Conservation (phyloP, 1,140 invertebrate genomes). For the Andrena cerasifolii region DNA sequence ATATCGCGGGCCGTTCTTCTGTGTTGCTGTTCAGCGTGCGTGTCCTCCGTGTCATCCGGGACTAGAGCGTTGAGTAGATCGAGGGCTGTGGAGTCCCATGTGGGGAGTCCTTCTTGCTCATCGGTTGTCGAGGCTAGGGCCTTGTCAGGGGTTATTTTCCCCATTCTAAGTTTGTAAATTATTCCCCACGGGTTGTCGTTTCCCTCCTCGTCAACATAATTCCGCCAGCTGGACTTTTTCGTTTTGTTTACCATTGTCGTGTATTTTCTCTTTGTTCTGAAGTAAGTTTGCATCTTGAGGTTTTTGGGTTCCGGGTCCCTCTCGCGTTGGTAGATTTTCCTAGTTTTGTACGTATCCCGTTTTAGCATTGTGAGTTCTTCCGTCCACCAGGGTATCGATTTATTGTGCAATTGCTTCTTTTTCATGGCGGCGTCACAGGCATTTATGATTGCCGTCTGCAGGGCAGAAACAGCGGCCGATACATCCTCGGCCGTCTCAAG, state of each 20-base stretch:
- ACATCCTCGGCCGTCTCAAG: too few relatives aligned
- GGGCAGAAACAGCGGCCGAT: too few relatives aligned
- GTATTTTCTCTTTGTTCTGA: neutral
- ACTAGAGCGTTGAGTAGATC: neutral
- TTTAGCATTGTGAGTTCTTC: conserved; percentile 26
- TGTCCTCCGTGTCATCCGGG: conserved; percentile 5
- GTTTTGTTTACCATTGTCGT: neutral
- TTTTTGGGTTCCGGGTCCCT: neutral
- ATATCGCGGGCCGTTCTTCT: too few relatives aligned
- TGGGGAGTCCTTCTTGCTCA: neutral
- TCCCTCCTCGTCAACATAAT: conserved; percentile 48
- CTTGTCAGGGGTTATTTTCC: conserved; percentile 14
- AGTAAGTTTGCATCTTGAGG: neutral
- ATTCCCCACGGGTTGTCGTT: conserved; percentile 51
- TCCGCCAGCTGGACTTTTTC: conserved; percentile 37
- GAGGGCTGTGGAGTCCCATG: neutral
- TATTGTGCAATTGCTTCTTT: neutral
- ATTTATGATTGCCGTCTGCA: neutral
- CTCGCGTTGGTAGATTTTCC: conserved; percentile 21
- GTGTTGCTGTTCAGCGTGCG: too few relatives aligned
- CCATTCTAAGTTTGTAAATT: conserved; percentile 36
- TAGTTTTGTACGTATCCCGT: conserved; percentile 6
- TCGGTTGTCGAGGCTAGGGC: neutral
- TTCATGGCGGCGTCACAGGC: conserved; percentile 1
- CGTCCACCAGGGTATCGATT: conserved; percentile 54